Percentiles rank a stretch among this genome's conserved stretches.
These are phyloP conservation scores for Sericinus montela DNA, from an alignment of 2,888 invertebrate species.

Conservation along the genomic window DNA sequence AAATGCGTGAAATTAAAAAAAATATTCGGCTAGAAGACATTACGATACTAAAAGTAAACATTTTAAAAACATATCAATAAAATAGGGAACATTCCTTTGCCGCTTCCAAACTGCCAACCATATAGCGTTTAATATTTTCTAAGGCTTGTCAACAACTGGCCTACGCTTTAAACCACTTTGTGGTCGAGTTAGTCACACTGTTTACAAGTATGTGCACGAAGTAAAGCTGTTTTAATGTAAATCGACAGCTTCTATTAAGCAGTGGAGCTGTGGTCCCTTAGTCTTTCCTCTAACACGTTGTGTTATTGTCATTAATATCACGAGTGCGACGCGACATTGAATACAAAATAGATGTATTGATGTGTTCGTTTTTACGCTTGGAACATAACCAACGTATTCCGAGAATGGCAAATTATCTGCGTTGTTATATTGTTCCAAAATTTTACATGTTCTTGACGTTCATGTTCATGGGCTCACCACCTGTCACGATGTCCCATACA, in stretches of 20 bases:
- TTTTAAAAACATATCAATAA: too few species aligned
- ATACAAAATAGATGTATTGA: constrained; percentile 29
- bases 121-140: constrained; percentile 3
- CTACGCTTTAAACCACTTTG: constrained; percentile 12
- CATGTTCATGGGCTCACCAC: too few species aligned
- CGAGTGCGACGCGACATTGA: constrained; percentile 23
- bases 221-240: constrained; percentile 27
- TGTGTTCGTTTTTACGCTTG: constrained; percentile 18
- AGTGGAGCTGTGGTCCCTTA: not conserved
- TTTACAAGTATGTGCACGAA: constrained; percentile 17
- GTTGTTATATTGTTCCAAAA: not conserved
- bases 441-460: too few species aligned
- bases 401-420: constrained; percentile 4
- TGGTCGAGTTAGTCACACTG: constrained; percentile 19
- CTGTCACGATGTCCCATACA: too few species aligned
- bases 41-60: too few species aligned
- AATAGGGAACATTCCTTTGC: too few species aligned
- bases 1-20: too few species aligned
- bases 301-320: constrained; percentile 26
- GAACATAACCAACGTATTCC: constrained; percentile 9
- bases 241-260: constrained; percentile 20
- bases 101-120: too few species aligned
- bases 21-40: too few species aligned
- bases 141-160: constrained; percentile 9
- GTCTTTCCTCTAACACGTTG: constrained; percentile 18